Conservation (phyloP, 2,797 vertebrate genomes). For the Fistularia commersonii region DNA sequence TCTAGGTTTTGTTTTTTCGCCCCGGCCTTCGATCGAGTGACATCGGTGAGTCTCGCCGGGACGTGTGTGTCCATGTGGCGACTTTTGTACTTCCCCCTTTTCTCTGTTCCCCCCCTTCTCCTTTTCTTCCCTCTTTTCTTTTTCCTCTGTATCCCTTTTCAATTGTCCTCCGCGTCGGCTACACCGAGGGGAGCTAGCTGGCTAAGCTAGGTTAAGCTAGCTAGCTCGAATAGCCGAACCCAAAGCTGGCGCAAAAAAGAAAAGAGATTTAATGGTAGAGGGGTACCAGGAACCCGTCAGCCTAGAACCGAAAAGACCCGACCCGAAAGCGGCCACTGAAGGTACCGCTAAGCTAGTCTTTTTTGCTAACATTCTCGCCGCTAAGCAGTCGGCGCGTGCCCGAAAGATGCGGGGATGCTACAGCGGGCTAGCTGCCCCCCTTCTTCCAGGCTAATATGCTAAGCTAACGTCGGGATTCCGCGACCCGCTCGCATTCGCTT, state of each 20-base stretch:
- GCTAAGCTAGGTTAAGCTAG: constrained; percentile 59
- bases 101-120: neutral
- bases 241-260: too few species aligned
- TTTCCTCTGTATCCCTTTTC: constrained; percentile 45
- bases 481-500: constrained; percentile 36
- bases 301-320: too few species aligned
- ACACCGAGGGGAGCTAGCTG: constrained; percentile 48
- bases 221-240: constrained; percentile 38
- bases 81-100: constrained; percentile 21
- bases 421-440: constrained; percentile 44
- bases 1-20: too few species aligned
- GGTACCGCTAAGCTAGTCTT: constrained; percentile 8
- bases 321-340: too few species aligned
- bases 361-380: constrained; percentile 15
- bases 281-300: too few species aligned
- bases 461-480: constrained; percentile 52
- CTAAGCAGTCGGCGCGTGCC: constrained; percentile 48
- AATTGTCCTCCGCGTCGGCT: constrained; percentile 65
- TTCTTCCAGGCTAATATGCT: constrained; percentile 50
- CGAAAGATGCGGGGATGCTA: constrained; percentile 61
- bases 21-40: constrained; percentile 26
- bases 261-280: too few species aligned
- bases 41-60: constrained; percentile 57
- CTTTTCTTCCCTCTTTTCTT: constrained; percentile 10
- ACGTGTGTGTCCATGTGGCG: constrained; percentile 37